phyloP scores from a whole-genome alignment of 2,797 vertebrate species.

The Benthosema pterotum region DNA sequence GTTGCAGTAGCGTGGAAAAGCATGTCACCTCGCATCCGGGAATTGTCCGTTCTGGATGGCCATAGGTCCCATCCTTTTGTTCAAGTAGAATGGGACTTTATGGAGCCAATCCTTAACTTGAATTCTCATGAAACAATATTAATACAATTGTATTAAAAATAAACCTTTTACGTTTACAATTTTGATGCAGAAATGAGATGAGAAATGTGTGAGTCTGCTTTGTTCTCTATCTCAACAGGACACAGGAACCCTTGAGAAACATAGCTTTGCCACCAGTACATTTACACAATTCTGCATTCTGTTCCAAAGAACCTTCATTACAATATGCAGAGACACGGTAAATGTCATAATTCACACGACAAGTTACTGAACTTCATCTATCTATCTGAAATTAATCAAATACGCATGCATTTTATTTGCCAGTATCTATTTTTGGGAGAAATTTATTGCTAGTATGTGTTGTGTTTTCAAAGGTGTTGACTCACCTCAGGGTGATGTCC shows the following conservation, averaged over 20 bases:
- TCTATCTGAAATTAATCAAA: background rate
- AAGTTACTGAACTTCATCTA: background rate
- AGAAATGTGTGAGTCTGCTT: background rate
- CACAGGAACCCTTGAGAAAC: slow-evolving; percentile 91
- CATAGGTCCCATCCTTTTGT: too few species aligned
- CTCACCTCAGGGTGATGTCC: slow-evolving; percentile 95
- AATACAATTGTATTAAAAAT: too few species aligned
- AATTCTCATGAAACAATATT: too few species aligned
- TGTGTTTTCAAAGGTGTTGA: slow-evolving; percentile 86
- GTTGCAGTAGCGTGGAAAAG: too few species aligned
- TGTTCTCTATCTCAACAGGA: slow-evolving; percentile 59
- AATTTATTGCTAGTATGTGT: background rate
- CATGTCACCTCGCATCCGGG: too few species aligned
- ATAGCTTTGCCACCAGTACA: slow-evolving; percentile 94
- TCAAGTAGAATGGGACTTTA: too few species aligned
- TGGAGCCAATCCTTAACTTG: too few species aligned
- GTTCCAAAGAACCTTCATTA: slow-evolving; percentile 94
- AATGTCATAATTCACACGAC: slow-evolving; percentile 20
- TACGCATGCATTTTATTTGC: background rate
- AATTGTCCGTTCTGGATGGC: too few species aligned
- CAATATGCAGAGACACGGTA: slow-evolving; percentile 94
- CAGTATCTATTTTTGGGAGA: background rate
- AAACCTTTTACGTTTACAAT: too few species aligned
- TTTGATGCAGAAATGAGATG: too few species aligned
- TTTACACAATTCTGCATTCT: slow-evolving; percentile 97